These are phyloP conservation scores for Coryphaenoides rupestris DNA, from an alignment of 2,113 vertebrate genomes.

Conservation along the genomic window DNA sequence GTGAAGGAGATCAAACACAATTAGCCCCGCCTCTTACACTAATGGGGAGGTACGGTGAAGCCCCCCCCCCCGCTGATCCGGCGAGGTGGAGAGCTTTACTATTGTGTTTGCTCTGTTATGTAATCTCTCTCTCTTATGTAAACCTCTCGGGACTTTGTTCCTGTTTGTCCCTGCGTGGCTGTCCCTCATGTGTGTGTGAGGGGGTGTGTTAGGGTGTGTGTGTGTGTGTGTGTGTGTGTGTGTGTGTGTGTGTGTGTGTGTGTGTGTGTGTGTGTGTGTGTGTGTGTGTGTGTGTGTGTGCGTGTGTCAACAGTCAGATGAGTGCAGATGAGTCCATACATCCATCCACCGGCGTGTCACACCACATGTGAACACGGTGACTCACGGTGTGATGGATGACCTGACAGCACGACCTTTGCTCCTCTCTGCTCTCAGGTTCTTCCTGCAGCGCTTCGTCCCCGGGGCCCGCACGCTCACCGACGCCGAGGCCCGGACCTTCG, in stretches of 20 bases:
- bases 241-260: not conserved
- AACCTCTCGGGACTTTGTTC: not conserved
- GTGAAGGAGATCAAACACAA: too few species aligned
- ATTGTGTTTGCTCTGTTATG: constrained; percentile 30
- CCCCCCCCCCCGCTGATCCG: constrained; percentile 44
- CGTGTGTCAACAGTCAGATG: not conserved
- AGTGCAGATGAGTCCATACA: too few species aligned
- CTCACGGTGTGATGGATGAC: too few species aligned
- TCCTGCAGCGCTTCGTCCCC: constrained; percentile 86
- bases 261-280: not conserved
- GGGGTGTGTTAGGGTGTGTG: too few species aligned
- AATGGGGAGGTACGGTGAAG: too few species aligned
- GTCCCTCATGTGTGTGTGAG: too few species aligned
- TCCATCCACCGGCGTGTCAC: too few species aligned
- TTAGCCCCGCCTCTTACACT: too few species aligned
- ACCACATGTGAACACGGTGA: too few species aligned
- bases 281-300: constrained; percentile 18
- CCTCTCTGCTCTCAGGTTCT: constrained; percentile 72
- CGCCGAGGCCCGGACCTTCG: constrained; percentile 84
- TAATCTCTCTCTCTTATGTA: constrained; percentile 39
- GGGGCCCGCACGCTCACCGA: constrained; percentile 82
- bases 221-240: not conserved
- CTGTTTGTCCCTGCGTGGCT: too few species aligned
- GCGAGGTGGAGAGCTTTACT: constrained; percentile 26
- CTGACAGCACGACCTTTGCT: too few species aligned